These are phyloP conservation scores for Sminthopsis crassicaudata DNA, from an alignment of 2,113 vertebrate genomes.

Conservation along the genomic window DNA sequence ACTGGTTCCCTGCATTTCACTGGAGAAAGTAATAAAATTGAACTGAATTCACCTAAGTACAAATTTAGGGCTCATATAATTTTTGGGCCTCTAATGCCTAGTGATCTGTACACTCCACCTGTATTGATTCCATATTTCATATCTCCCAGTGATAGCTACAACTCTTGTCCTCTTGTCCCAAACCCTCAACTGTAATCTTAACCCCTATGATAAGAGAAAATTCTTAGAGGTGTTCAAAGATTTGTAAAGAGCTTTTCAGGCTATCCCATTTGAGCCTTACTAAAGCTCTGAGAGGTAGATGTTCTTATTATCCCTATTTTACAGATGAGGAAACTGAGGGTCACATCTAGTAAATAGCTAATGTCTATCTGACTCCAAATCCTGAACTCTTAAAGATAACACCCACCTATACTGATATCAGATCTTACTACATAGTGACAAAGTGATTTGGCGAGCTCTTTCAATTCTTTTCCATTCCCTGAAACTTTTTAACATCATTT, in stretches of 20 bases:
- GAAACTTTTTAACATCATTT: too few relatives aligned
- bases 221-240: background rate
- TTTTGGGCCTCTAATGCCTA: background rate
- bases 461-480: background rate
- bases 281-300: background rate
- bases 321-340: too few relatives aligned
- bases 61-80: background rate
- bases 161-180: background rate
- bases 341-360: background rate
- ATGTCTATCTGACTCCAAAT: background rate
- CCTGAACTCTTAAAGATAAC: background rate
- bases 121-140: background rate
- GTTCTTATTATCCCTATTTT: background rate
- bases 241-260: background rate
- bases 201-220: background rate
- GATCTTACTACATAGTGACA: background rate
- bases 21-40: background rate
- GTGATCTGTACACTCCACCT: background rate
- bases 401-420: background rate
- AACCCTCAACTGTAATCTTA: background rate
- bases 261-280: background rate
- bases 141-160: background rate
- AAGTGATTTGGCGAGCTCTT: background rate
- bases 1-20: background rate
- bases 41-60: background rate